Conservation (phyloP, 2,113 vertebrate genomes). For the Anoplopoma fimbria region DNA sequence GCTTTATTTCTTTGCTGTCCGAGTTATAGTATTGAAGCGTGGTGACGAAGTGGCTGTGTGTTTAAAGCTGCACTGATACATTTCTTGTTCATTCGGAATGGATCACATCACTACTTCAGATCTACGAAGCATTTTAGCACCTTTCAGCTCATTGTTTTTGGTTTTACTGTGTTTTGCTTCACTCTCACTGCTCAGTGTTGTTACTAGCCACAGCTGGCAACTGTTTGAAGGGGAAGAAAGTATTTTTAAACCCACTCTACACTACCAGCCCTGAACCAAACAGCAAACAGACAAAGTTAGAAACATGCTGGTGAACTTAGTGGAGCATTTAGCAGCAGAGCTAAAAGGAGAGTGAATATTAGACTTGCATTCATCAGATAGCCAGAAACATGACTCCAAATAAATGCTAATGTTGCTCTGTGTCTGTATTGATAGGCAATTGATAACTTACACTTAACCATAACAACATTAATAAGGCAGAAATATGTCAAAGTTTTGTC, state of each 20-base stretch:
- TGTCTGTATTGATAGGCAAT: too few relatives aligned
- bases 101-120: background rate
- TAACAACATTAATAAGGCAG: too few relatives aligned
- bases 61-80: background rate
- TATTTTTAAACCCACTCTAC: background rate
- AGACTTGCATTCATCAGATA: too few relatives aligned
- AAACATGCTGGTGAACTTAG: background rate
- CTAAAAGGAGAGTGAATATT: too few relatives aligned
- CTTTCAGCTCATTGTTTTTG: too few relatives aligned
- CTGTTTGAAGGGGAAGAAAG: too few relatives aligned
- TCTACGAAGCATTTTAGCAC: too few relatives aligned
- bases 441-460: too few relatives aligned
- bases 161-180: too few relatives aligned
- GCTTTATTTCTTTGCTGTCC: background rate
- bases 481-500: background rate
- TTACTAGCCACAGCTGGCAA: background rate
- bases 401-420: too few relatives aligned
- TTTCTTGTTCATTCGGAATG: background rate
- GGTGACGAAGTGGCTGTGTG: background rate
- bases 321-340: background rate
- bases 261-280: background rate
- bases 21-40: background rate
- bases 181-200: background rate
- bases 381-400: too few relatives aligned
- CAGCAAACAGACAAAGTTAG: background rate